phyloP scores from a whole-genome alignment of 2,113 vertebrate genomes.

The Serinus canaria region DNA sequence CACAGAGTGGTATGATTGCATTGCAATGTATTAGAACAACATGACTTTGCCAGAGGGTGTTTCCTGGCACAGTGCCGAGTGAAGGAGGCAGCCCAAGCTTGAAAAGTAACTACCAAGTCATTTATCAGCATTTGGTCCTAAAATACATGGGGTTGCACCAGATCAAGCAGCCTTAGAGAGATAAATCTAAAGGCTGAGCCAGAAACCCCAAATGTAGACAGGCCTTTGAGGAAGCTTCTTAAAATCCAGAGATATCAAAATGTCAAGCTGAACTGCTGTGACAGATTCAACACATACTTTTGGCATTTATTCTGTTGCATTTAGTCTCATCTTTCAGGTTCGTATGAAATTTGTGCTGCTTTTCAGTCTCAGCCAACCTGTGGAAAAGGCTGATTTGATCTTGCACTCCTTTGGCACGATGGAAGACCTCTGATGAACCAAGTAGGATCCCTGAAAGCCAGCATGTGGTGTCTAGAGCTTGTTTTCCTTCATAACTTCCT shows the following conservation, averaged over 20 bases:
- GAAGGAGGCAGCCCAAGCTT: conserved; percentile 9
- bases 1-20: background rate
- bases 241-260: conserved; percentile 16
- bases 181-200: conserved; percentile 9
- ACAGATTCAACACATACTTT: background rate
- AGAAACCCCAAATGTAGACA: background rate
- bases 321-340: background rate
- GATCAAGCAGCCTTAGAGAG: background rate
- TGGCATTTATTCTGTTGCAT: conserved; percentile 19
- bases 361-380: background rate
- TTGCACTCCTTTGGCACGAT: background rate
- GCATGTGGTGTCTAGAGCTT: background rate
- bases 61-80: background rate
- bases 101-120: conserved; percentile 9
- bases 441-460: background rate
- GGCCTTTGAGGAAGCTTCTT: background rate
- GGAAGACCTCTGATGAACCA: background rate
- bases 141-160: background rate
- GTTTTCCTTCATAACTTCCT: conserved; percentile 66
- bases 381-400: background rate
- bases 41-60: conserved; percentile 54
- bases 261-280: background rate
- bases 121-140: conserved; percentile 15
- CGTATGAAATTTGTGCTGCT: background rate
- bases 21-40: conserved; percentile 32